Evolutionary conservation across 2,888 invertebrate species (phyloP).

Genomic region (Perithous albicinctus): DNA sequence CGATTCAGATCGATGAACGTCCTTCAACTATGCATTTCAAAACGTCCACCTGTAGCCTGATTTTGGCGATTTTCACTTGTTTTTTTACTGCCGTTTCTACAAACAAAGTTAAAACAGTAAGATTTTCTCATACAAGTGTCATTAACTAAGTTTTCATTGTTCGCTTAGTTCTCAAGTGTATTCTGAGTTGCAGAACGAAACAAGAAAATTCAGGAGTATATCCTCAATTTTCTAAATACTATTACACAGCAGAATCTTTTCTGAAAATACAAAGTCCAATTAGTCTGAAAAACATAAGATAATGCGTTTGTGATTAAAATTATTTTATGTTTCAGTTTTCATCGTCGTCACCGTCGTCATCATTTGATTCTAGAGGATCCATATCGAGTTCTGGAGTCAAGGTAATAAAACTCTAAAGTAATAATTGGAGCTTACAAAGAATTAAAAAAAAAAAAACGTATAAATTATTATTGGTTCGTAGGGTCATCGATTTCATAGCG

Average conservation of each 20-base stretch:
- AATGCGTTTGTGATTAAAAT: background rate
- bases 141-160: too few relatives aligned
- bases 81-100: background rate
- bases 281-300: background rate
- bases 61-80: constrained; percentile 8
- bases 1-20: background rate
- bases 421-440: background rate
- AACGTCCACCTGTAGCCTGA: background rate
- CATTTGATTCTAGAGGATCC: background rate
- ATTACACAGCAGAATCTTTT: too few relatives aligned
- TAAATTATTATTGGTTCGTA: background rate
- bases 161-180: too few relatives aligned
- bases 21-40: background rate
- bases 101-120: too few relatives aligned
- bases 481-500: background rate
- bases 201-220: too few relatives aligned
- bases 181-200: too few relatives aligned
- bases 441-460: too few relatives aligned
- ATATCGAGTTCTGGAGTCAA: background rate
- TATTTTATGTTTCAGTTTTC: background rate
- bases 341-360: background rate
- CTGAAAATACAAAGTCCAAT: too few relatives aligned
- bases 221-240: too few relatives aligned
- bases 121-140: background rate
- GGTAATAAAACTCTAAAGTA: background rate